Percentiles rank a stretch among this genome's conserved stretches.
These are phyloP conservation scores for Tokudaia muenninki DNA, from an alignment of 2,797 vertebrate genomes.

Conservation along the genomic window DNA sequence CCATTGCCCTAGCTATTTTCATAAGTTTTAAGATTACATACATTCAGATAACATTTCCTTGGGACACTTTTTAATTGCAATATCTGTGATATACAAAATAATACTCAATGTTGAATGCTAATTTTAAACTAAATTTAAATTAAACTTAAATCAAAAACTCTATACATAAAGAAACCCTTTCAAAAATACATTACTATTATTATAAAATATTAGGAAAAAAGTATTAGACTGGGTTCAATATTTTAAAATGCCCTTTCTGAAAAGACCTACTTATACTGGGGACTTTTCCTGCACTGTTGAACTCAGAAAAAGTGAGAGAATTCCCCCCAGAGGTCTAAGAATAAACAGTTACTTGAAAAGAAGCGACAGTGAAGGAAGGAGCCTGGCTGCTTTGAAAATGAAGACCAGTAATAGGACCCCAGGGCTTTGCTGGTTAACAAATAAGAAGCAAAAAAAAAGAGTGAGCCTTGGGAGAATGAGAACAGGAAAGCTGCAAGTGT, in stretches of 20 bases:
- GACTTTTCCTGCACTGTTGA: conserved; percentile 33
- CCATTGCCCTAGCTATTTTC: not conserved
- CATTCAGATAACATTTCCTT: not conserved
- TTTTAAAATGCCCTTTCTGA: conserved; percentile 23
- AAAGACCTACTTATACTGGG: not conserved
- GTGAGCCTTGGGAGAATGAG: not conserved
- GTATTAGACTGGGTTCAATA: not conserved
- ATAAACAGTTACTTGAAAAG: conserved; percentile 44
- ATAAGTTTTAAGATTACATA: not conserved
- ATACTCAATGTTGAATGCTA: not conserved
- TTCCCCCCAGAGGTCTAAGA: not conserved
- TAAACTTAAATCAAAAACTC: not conserved
- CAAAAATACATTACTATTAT: not conserved
- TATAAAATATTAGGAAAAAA: conserved; percentile 12
- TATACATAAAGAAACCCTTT: not conserved
- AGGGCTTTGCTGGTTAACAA: conserved; percentile 10
- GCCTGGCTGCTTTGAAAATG: not conserved
- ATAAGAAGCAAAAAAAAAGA: not conserved
- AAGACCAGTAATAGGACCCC: not conserved
- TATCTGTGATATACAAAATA: not conserved
- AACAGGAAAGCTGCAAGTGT: not conserved
- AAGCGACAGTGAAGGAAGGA: conserved; percentile 29
- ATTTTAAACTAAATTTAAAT: not conserved
- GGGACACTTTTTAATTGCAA: not conserved
- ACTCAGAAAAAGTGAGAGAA: conserved; percentile 36